These are phyloP conservation scores for Pelobates fuscus DNA, from an alignment of 2,113 vertebrate species.

Conservation along the genomic window DNA sequence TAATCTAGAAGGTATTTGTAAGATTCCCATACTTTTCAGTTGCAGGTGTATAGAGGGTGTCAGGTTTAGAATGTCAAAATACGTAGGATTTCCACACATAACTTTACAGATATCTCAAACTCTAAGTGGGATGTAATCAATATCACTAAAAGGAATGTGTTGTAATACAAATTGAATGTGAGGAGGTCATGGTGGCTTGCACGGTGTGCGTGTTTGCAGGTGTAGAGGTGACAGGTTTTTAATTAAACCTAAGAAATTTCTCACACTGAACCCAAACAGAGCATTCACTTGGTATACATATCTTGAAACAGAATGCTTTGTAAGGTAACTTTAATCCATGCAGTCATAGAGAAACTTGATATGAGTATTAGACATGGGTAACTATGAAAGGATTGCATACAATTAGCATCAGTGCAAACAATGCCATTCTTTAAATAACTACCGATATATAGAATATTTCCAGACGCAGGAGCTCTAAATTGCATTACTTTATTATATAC, in stretches of 20 bases:
- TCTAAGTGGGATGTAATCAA: slow-evolving; percentile 5
- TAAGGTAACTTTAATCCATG: too few species aligned
- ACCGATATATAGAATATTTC: too few species aligned
- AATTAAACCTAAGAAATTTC: not conserved
- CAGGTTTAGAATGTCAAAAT: not conserved
- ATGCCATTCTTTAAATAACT: too few species aligned
- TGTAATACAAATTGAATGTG: slow-evolving; percentile 11
- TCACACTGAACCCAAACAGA: slow-evolving; percentile 3
- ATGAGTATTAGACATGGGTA: not conserved
- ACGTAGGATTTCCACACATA: slow-evolving; percentile 10
- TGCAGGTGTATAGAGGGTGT: slow-evolving; percentile 18
- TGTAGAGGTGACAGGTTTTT: slow-evolving; percentile 9
- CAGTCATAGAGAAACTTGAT: too few species aligned
- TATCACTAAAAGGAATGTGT: slow-evolving; percentile 15
- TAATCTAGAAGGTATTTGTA: slow-evolving; percentile 30
- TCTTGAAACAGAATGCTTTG: not conserved
- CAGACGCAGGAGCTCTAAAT: too few species aligned
- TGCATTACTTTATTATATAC: too few species aligned
- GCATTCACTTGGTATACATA: not conserved
- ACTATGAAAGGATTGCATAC: too few species aligned
- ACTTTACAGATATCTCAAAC: not conserved
- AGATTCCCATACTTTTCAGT: slow-evolving; percentile 5
- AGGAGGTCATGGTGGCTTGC: not conserved
- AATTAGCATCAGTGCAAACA: too few species aligned
- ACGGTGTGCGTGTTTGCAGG: slow-evolving; percentile 12